Conservation (phyloP, 2,888 invertebrate genomes). For the Dioctria rufipes region DNA sequence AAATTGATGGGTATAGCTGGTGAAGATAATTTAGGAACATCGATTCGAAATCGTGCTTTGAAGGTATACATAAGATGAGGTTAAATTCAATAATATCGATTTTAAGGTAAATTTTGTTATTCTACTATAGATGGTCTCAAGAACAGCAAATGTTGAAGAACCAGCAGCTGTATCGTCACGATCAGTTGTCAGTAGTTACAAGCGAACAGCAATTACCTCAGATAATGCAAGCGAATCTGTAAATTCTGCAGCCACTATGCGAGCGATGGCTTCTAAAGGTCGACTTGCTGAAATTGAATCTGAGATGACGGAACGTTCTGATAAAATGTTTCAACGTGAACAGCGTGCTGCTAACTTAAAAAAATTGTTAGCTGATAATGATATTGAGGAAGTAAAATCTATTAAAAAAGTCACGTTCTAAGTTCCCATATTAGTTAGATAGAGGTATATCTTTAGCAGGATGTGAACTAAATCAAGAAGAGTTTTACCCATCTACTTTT, state of each 20-base stretch:
- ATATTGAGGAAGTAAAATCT: constrained; percentile 63
- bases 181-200: constrained; percentile 71
- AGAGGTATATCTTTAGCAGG: too few species aligned
- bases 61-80: constrained; percentile 56
- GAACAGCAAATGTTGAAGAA: constrained; percentile 35
- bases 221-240: constrained; percentile 46
- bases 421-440: not conserved
- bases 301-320: constrained; percentile 82
- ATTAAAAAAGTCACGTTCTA: constrained; percentile 48
- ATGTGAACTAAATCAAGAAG: not conserved
- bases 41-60: constrained; percentile 73
- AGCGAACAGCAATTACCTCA: constrained; percentile 76
- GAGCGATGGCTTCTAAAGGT: constrained; percentile 79
- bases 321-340: constrained; percentile 80
- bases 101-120: not conserved
- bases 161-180: constrained; percentile 64
- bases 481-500: not conserved
- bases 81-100: constrained; percentile 53
- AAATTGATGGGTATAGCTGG: constrained; percentile 75
- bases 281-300: constrained; percentile 81
- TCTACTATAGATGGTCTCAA: constrained; percentile 51
- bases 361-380: constrained; percentile 78
- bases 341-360: constrained; percentile 80
- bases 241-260: constrained; percentile 74
- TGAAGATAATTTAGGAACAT: constrained; percentile 74